Conservation (phyloP, 2,888 invertebrate genomes). For the Cheiracanthium punctorium region DNA sequence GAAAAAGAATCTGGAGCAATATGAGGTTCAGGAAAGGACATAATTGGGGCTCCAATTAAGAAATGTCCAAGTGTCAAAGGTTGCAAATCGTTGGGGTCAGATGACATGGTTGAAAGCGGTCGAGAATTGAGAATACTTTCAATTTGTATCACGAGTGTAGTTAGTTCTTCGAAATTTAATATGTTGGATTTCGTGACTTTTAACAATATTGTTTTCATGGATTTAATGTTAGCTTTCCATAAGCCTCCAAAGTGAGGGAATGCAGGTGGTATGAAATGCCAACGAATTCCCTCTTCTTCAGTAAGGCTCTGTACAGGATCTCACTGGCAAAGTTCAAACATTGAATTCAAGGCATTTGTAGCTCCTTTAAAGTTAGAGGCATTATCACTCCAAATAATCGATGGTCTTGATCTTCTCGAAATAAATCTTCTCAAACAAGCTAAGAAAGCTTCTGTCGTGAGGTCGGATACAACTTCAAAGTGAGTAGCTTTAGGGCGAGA, state of each 20-base stretch:
- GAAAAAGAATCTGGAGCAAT: neutral
- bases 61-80: constrained; percentile 12
- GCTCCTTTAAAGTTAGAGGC: no score
- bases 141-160: neutral
- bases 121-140: neutral
- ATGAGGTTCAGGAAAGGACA: neutral
- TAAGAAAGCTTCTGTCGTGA: no score
- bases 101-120: neutral
- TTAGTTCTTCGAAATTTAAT: neutral
- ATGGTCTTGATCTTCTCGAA: no score
- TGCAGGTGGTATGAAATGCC: constrained; percentile 19
- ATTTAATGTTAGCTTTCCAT: constrained; percentile 15
- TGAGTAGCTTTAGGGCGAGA: no score
- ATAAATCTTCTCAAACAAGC: no score
- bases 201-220: neutral
- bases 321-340: neutral
- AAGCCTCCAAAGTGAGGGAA: neutral
- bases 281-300: constrained; percentile 11
- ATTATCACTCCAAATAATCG: no score
- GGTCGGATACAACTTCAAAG: no score
- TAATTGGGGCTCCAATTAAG: neutral
- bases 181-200: neutral
- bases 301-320: neutral
- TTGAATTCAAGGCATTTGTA: no score
- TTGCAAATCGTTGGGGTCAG: neutral